These are phyloP conservation scores for Zhuqinia jingwanae DNA, from an alignment of 2,888 invertebrate species.

Conservation along the genomic window DNA sequence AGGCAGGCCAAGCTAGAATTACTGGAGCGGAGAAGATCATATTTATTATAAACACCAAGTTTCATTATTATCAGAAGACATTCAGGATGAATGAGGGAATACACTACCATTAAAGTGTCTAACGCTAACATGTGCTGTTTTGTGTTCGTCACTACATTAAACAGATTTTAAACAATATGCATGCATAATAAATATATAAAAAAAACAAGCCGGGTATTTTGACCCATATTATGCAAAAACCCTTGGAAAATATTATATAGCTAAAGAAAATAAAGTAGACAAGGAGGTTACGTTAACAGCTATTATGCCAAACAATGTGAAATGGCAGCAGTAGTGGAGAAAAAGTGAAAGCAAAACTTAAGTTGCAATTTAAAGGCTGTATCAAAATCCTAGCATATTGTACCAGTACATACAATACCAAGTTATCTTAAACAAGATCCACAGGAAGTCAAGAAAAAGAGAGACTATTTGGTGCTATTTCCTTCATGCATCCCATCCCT, in stretches of 20 bases:
- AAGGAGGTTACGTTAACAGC: conserved; percentile 15
- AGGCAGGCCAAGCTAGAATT: background rate
- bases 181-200: background rate
- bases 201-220: background rate
- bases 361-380: too few species aligned
- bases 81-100: background rate
- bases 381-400: too few species aligned
- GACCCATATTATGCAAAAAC: background rate
- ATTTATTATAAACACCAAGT: conserved; percentile 17
- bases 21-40: background rate
- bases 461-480: conserved; percentile 27
- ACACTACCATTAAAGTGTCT: conserved; percentile 2
- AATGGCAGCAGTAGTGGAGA: background rate
- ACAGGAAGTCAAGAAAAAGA: background rate
- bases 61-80: conserved; percentile 30
- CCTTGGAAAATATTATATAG: too few species aligned
- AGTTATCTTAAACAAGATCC: too few species aligned
- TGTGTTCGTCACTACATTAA: too few species aligned
- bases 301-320: conserved; percentile 4
- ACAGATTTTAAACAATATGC: background rate
- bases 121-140: conserved; percentile 8
- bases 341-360: background rate
- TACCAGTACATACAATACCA: too few species aligned
- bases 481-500: background rate
- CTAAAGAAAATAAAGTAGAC: background rate